Percentiles rank a stretch among this genome's conserved stretches.
Conservation (phyloP, 1,140 invertebrate genomes). For the Vollenhovia emeryi region DNA sequence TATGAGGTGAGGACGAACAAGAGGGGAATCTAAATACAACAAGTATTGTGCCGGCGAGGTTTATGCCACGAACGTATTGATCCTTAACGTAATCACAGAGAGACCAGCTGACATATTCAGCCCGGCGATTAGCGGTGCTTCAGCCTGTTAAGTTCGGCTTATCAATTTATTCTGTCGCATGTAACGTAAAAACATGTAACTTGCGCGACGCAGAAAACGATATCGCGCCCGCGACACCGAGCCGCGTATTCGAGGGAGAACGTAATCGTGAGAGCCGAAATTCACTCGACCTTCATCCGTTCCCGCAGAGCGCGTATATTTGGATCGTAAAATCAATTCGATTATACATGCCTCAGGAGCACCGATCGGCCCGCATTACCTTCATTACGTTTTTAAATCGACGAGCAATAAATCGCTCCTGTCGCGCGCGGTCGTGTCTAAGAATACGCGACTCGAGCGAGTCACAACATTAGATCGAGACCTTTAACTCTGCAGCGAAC, state of each 20-base stretch:
- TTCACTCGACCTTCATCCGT: conserved; percentile 12
- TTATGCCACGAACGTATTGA: background rate
- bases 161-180: background rate
- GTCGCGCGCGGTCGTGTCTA: background rate
- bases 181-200: background rate
- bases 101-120: background rate
- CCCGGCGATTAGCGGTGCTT: background rate
- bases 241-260: background rate
- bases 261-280: background rate
- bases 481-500: conserved; percentile 12
- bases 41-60: background rate
- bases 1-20: background rate
- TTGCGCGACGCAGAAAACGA: background rate
- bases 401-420: background rate
- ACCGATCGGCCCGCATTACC: background rate
- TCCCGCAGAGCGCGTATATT: conserved; percentile 6
- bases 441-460: background rate
- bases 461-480: conserved; percentile 24
- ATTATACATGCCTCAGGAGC: conserved; percentile 13
- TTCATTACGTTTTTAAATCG: conserved; percentile 30
- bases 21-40: background rate
- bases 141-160: background rate
- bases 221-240: background rate
- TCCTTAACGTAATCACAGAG: background rate
- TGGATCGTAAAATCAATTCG: conserved; percentile 23